Conservation (phyloP, 2,888 invertebrate genomes). For the Trachelus troglodyta region DNA sequence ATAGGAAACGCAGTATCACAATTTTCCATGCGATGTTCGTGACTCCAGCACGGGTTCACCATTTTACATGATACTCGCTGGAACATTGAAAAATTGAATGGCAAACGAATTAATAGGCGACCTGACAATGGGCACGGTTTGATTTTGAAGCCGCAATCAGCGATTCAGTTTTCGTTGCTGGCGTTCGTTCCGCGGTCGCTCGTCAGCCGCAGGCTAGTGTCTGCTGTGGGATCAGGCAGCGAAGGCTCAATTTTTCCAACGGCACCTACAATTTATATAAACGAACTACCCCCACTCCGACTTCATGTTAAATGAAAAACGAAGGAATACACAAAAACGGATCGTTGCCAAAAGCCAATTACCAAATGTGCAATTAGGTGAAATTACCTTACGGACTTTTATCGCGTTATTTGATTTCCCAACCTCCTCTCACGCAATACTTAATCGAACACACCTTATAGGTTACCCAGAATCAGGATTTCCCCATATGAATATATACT, state of each 20-base stretch:
- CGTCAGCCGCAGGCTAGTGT: conserved; percentile 54
- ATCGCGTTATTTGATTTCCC: neutral
- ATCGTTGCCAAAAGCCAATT: conserved; percentile 49
- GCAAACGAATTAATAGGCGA: conserved; percentile 48
- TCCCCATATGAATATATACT: neutral
- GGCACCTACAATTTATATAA: conserved; percentile 55
- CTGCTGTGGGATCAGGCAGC: conserved; percentile 23
- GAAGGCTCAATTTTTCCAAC: conserved; percentile 48
- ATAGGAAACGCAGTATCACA: neutral
- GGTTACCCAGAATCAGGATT: neutral
- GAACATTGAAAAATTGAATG: conserved; percentile 31
- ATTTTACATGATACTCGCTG: conserved; percentile 23
- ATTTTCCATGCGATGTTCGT: neutral
- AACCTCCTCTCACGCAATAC: neutral
- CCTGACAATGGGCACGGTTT: conserved; percentile 49
- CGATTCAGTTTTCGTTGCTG: conserved; percentile 46
- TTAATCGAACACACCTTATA: neutral
- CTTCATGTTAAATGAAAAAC: conserved; percentile 37
- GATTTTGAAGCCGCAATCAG: conserved; percentile 51
- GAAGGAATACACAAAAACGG: conserved; percentile 40
- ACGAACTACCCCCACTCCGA: conserved; percentile 39
- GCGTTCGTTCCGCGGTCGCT: conserved; percentile 53
- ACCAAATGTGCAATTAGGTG: conserved; percentile 43
- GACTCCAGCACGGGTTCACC: conserved; percentile 1
- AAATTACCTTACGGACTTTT: conserved; percentile 40